Conservation (phyloP, 2,888 invertebrate genomes). For the Phaedon cochleariae region DNA sequence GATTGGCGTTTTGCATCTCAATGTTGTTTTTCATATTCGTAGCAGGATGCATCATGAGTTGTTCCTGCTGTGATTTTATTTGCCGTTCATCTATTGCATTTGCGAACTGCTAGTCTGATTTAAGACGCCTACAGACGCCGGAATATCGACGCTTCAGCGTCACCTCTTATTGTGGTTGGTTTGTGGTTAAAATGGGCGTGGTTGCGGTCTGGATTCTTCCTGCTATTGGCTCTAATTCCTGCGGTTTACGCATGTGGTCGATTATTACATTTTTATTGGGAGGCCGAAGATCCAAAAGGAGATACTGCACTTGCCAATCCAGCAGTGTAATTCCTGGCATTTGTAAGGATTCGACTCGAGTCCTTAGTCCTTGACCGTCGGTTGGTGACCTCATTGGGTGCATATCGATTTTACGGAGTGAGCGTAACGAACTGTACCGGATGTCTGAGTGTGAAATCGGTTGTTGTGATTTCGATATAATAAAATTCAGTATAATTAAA, state of each 20-base stretch:
- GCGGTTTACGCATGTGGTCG: slow-evolving; percentile 68
- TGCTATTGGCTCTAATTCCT: slow-evolving; percentile 67
- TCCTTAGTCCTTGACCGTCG: slow-evolving; percentile 21
- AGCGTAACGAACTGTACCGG: slow-evolving; percentile 15
- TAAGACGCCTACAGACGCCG: slow-evolving; percentile 55
- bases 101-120: slow-evolving; percentile 38
- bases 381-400: slow-evolving; percentile 30
- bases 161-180: slow-evolving; percentile 64
- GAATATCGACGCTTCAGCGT: slow-evolving; percentile 59
- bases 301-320: slow-evolving; percentile 10
- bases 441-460: background rate
- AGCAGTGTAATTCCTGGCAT: background rate
- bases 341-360: background rate
- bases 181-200: slow-evolving; percentile 57
- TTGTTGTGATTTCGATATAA: too few relatives aligned
- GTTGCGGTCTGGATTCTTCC: slow-evolving; percentile 69
- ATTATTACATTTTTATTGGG: slow-evolving; percentile 63
- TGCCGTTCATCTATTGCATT: slow-evolving; percentile 8
- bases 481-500: too few relatives aligned
- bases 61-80: background rate
- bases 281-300: slow-evolving; percentile 32
- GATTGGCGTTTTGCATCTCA: too few relatives aligned
- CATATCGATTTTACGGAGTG: slow-evolving; percentile 35
- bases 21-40: too few relatives aligned
- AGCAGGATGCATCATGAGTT: too few relatives aligned